These are phyloP conservation scores for Dicranocentrus wangi DNA, from an alignment of 2,888 invertebrate species.

Conservation along the genomic window DNA sequence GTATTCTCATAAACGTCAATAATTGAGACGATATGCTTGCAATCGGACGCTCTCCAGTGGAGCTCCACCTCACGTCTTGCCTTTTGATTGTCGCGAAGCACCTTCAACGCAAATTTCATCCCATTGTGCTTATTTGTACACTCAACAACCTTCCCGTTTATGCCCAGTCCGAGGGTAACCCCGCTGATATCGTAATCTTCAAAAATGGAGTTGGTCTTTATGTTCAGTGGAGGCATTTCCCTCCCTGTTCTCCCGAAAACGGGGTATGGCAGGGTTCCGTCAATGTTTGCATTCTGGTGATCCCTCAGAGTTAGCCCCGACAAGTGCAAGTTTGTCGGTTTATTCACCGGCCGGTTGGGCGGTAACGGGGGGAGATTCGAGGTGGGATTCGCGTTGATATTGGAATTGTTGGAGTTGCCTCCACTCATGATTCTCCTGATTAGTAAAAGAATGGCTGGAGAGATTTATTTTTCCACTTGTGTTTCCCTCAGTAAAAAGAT, in stretches of 20 bases:
- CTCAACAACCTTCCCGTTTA: constrained; percentile 98
- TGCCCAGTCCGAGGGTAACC: constrained; percentile 91
- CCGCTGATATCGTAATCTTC: constrained; percentile 94
- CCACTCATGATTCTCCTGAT: constrained; percentile 58
- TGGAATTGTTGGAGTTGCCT: constrained; percentile 61
- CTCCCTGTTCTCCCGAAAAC: constrained; percentile 45
- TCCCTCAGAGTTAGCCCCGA: constrained; percentile 62
- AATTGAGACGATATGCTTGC: constrained; percentile 93
- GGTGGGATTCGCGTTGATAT: constrained; percentile 42
- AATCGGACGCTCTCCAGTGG: constrained; percentile 94
- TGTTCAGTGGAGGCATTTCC: constrained; percentile 72
- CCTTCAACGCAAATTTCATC: constrained; percentile 92
- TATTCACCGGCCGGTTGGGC: constrained; percentile 59
- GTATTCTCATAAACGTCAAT: constrained; percentile 97
- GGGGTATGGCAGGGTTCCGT: constrained; percentile 54
- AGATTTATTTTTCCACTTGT: not conserved
- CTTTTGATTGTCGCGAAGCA: constrained; percentile 92
- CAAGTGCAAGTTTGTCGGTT: constrained; percentile 67
- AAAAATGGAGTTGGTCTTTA: constrained; percentile 86
- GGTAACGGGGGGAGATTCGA: constrained; percentile 55
- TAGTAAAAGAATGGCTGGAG: constrained; percentile 55
- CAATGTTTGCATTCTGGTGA: constrained; percentile 64
- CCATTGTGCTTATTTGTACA: constrained; percentile 86
- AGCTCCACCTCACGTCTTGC: constrained; percentile 95
- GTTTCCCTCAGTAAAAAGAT: not conserved